Evolutionary conservation across 23 tunicate genomes (phyloP).

Genomic region (Ascidia mentula): DNA sequence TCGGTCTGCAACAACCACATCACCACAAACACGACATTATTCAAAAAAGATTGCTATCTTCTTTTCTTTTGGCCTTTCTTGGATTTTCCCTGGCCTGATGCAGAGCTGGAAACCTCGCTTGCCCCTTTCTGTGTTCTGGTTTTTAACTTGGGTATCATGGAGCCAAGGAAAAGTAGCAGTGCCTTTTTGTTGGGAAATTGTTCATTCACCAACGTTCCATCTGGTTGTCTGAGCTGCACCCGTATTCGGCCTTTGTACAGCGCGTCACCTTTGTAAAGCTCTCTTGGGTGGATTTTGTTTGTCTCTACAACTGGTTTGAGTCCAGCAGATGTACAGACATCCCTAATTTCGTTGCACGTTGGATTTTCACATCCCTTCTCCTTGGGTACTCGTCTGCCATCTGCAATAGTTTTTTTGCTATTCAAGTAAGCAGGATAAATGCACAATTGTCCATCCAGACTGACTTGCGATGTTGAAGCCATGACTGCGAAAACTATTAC

Average conservation of each 20-base stretch:
- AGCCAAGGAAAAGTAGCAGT: constrained; percentile 57
- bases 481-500: not conserved
- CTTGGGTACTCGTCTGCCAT: constrained; percentile 83
- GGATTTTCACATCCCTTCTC: constrained; percentile 81
- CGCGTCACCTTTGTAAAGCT: constrained; percentile 62
- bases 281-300: constrained; percentile 82
- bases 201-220: constrained; percentile 44
- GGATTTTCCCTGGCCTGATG: constrained; percentile 21
- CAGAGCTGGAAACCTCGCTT: constrained; percentile 16
- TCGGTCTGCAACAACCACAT: not conserved
- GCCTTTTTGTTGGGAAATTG: constrained; percentile 47
- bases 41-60: not conserved
- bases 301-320: constrained; percentile 72
- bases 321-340: constrained; percentile 71
- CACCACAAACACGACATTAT: not conserved
- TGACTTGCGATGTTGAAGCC: not conserved
- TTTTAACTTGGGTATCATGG: constrained; percentile 90
- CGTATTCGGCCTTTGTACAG: constrained; percentile 54
- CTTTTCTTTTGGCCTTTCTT: constrained; percentile 31
- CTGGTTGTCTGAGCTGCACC: constrained; percentile 47
- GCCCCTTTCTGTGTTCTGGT: constrained; percentile 51
- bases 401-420: constrained; percentile 79
- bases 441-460: constrained; percentile 43
- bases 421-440: constrained; percentile 92
- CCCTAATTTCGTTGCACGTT: constrained; percentile 69